phyloP scores from a whole-genome alignment of 2,113 vertebrate species.

The Microcebus murinus region DNA sequence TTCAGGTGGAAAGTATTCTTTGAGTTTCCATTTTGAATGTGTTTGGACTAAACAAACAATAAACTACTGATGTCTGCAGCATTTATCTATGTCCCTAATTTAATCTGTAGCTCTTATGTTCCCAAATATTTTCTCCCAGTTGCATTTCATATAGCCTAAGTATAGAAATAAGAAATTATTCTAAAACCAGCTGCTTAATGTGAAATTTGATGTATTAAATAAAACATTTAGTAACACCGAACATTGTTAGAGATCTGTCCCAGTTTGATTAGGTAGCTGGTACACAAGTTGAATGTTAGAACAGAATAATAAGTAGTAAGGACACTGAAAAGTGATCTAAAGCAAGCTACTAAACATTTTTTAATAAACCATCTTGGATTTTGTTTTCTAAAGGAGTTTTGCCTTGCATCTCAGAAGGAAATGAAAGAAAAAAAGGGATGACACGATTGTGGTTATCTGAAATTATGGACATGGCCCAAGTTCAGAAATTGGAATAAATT shows the following conservation, averaged over 20 bases:
- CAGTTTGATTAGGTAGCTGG: background rate
- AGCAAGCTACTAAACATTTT: background rate
- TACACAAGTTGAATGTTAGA: background rate
- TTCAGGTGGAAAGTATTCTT: slow-evolving; percentile 92
- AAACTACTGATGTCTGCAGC: slow-evolving; percentile 99
- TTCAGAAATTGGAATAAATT: slow-evolving; percentile 1
- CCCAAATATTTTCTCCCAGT: slow-evolving; percentile 26
- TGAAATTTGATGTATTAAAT: slow-evolving; percentile 37
- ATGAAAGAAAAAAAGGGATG: background rate
- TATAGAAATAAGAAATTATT: slow-evolving; percentile 47
- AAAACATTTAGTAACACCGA: background rate
- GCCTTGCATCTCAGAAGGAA: background rate
- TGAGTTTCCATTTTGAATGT: slow-evolving; percentile 95
- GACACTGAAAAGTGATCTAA: background rate
- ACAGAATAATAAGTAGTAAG: background rate
- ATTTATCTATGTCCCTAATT: slow-evolving; percentile 88
- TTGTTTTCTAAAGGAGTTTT: slow-evolving; percentile 27
- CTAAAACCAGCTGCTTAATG: background rate
- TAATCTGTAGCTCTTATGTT: slow-evolving; percentile 76
- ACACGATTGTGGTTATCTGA: background rate
- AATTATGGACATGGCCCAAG: background rate
- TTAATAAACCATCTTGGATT: background rate
- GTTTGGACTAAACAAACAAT: slow-evolving; percentile 98
- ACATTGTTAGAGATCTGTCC: background rate
- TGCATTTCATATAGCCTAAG: slow-evolving; percentile 40